Evolutionary conservation across 2,113 vertebrate genomes (phyloP).

Genomic region (Machaerirhynchus nigripectus): DNA sequence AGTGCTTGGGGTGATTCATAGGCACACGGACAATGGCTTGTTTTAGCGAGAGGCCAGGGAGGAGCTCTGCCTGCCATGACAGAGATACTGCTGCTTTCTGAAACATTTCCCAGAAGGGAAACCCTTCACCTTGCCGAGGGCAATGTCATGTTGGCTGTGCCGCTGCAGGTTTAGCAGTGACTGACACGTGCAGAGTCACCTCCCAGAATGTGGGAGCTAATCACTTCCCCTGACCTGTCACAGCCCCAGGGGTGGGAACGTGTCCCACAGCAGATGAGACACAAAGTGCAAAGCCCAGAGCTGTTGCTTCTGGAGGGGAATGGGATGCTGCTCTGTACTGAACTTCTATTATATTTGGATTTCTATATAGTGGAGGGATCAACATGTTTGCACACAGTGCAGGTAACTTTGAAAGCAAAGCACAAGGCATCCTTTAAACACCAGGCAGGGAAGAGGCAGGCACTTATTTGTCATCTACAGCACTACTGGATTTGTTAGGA

Average conservation of each 20-base stretch:
- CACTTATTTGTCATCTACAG: neutral
- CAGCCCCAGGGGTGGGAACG: neutral
- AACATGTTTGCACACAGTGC: neutral
- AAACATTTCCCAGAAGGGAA: constrained; percentile 26
- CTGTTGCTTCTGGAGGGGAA: neutral
- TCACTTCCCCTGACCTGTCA: neutral
- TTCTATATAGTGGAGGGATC: neutral
- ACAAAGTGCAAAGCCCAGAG: neutral
- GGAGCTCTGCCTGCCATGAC: constrained; percentile 39
- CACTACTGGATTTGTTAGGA: neutral
- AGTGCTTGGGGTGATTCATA: constrained; percentile 23
- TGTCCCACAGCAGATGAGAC: neutral
- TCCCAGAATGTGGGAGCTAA: neutral
- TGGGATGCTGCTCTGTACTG: neutral
- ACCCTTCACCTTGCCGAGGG: neutral
- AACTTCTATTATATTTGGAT: neutral
- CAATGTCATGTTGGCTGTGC: neutral
- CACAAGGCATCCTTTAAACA: neutral
- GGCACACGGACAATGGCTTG: neutral
- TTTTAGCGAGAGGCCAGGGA: neutral
- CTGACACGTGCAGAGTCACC: neutral
- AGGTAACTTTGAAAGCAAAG: neutral
- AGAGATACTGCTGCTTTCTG: neutral
- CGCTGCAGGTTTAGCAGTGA: neutral
- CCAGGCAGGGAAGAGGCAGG: neutral